Percentiles rank a stretch among this genome's conserved stretches.
These are phyloP conservation scores for Acanthoscelides obtectus DNA, from an alignment of 2,888 invertebrate species.

Conservation along the genomic window DNA sequence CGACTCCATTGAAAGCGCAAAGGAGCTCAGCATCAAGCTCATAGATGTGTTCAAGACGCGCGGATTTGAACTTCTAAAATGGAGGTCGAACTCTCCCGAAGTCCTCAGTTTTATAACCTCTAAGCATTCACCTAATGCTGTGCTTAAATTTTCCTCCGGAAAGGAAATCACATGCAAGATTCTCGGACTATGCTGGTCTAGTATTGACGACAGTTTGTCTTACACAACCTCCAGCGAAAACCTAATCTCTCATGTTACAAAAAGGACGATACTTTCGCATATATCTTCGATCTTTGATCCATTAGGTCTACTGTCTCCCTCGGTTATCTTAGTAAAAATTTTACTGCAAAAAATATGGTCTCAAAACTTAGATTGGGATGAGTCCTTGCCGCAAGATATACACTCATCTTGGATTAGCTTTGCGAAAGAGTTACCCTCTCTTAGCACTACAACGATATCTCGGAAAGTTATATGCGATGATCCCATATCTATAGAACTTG, in stretches of 20 bases:
- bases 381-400: background rate
- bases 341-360: slow-evolving; percentile 12
- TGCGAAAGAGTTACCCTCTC: background rate
- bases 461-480: background rate
- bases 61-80: too few species aligned
- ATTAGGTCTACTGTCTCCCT: slow-evolving; percentile 10
- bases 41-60: too few species aligned
- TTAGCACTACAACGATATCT: background rate
- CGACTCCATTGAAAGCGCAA: too few species aligned
- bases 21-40: too few species aligned
- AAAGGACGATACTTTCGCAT: slow-evolving; percentile 14
- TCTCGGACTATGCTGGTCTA: too few species aligned
- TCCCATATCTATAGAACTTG: slow-evolving; percentile 1
- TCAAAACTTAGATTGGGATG: slow-evolving; percentile 10
- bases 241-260: slow-evolving; percentile 1
- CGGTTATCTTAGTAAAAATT: slow-evolving; percentile 6
- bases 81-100: too few species aligned
- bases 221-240: too few species aligned
- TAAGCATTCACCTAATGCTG: too few species aligned
- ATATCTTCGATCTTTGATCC: slow-evolving; percentile 18
- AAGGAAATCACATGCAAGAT: too few species aligned
- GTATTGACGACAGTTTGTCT: too few species aligned
- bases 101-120: too few species aligned
- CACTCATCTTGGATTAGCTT: background rate
- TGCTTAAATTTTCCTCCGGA: too few species aligned